Percentiles rank a stretch among this genome's conserved stretches.
phyloP scores from a whole-genome alignment of 2,113 vertebrate genomes.

The Melanerpes formicivorus region DNA sequence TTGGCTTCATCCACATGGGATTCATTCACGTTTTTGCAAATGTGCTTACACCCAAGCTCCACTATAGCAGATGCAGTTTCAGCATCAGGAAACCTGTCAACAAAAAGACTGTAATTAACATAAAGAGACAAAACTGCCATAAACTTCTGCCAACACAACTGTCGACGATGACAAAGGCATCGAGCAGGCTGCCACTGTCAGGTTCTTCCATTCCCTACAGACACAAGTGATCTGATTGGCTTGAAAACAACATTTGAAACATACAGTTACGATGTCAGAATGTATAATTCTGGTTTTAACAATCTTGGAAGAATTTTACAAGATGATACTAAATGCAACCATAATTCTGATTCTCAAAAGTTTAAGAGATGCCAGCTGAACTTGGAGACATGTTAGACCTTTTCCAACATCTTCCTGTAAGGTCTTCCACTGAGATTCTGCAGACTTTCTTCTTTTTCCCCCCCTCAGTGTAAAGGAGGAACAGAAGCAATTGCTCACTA shows the following conservation, averaged over 20 bases:
- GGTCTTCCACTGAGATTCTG: neutral
- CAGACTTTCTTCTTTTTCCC: neutral
- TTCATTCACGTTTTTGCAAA: slow-evolving; percentile 79
- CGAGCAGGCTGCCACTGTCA: neutral
- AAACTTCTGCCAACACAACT: neutral
- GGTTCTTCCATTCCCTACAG: neutral
- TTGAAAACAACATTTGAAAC: neutral
- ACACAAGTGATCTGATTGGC: neutral
- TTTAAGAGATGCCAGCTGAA: neutral
- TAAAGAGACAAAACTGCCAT: neutral
- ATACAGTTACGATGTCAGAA: neutral
- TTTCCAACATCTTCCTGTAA: neutral
- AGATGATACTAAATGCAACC: neutral
- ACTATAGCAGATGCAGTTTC: slow-evolving; percentile 75
- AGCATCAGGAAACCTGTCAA: slow-evolving; percentile 79
- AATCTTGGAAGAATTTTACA: neutral
- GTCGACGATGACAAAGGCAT: neutral
- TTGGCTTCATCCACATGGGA: slow-evolving; percentile 79
- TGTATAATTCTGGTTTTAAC: neutral
- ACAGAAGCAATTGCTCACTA: neutral
- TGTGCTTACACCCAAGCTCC: slow-evolving; percentile 78
- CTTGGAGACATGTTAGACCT: neutral
- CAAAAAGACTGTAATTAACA: neutral
- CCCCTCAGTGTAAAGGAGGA: neutral
- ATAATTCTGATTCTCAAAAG: neutral